Conservation (phyloP, 1,140 invertebrate genomes). For the Zaprionus africanus region DNA sequence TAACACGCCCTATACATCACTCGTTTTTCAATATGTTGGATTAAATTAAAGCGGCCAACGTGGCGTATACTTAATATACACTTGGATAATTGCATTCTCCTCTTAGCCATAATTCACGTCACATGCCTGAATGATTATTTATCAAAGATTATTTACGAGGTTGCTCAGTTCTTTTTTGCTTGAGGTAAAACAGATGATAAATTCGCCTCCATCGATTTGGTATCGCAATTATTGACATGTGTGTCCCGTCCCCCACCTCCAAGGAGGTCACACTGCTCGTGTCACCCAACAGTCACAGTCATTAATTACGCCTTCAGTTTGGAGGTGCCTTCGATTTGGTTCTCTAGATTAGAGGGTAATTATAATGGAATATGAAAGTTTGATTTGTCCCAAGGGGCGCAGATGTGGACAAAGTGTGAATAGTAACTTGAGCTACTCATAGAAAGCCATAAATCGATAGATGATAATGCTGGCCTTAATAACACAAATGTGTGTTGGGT, state of each 20-base stretch:
- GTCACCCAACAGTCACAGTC: neutral
- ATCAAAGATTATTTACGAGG: neutral
- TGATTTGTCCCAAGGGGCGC: neutral
- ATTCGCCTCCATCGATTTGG: conserved; percentile 32
- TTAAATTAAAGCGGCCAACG: conserved; percentile 26
- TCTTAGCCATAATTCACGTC: conserved; percentile 1
- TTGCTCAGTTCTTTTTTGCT: neutral
- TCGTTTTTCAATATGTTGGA: neutral
- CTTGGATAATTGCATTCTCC: conserved; percentile 4
- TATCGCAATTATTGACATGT: conserved; percentile 48
- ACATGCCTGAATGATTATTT: too few species aligned
- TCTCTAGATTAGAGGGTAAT: conserved; percentile 3
- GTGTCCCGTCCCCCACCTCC: conserved; percentile 4
- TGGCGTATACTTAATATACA: conserved; percentile 52
- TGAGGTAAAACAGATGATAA: conserved; percentile 5
- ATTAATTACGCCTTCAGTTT: conserved; percentile 52
- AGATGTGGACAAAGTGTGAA: neutral
- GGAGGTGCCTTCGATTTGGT: conserved; percentile 26
- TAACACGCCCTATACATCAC: neutral
- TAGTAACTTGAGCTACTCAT: neutral
- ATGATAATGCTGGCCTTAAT: neutral
- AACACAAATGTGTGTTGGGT: neutral
- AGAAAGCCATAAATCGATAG: neutral
- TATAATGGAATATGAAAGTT: conserved; percentile 10
- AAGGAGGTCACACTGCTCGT: conserved; percentile 12